phyloP scores from a whole-genome alignment of 1,140 invertebrate genomes.

The Marisa cornuarietis region DNA sequence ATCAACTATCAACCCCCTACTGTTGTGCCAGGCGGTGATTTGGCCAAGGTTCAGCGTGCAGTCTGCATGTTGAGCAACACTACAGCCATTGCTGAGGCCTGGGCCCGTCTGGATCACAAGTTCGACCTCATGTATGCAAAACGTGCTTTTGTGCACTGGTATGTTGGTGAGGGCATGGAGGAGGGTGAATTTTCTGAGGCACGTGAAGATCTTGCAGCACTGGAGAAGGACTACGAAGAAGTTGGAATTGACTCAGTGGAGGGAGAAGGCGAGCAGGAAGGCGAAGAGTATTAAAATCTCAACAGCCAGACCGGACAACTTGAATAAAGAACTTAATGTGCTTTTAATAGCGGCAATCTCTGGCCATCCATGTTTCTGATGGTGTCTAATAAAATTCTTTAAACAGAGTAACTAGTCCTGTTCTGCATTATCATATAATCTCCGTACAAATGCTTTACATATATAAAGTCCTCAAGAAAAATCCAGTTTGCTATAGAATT shows the following conservation, averaged over 20 bases:
- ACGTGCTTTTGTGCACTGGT: constrained; percentile 69
- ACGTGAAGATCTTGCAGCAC: constrained; percentile 74
- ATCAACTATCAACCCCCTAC: constrained; percentile 1
- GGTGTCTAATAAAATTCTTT: too few relatives aligned
- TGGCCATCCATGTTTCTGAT: too few relatives aligned
- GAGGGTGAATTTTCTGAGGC: constrained; percentile 80
- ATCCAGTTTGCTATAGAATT: too few relatives aligned
- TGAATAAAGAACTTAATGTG: too few relatives aligned
- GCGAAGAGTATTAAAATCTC: constrained; percentile 67
- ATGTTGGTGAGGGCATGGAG: constrained; percentile 79
- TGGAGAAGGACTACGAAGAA: constrained; percentile 81
- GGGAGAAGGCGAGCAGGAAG: constrained; percentile 71
- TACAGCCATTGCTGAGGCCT: background rate
- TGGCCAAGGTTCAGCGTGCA: constrained; percentile 3
- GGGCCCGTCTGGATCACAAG: constrained; percentile 7
- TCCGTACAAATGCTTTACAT: too few relatives aligned
- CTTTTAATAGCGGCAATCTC: too few relatives aligned
- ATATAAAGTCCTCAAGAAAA: too few relatives aligned
- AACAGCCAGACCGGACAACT: too few relatives aligned
- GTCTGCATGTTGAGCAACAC: constrained; percentile 8
- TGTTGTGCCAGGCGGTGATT: constrained; percentile 1
- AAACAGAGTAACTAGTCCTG: too few relatives aligned
- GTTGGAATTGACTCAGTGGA: constrained; percentile 77
- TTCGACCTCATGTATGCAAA: constrained; percentile 5
- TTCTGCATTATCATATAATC: too few relatives aligned